phyloP scores from a whole-genome alignment of 2,797 vertebrate genomes.

The Sparus aurata region DNA sequence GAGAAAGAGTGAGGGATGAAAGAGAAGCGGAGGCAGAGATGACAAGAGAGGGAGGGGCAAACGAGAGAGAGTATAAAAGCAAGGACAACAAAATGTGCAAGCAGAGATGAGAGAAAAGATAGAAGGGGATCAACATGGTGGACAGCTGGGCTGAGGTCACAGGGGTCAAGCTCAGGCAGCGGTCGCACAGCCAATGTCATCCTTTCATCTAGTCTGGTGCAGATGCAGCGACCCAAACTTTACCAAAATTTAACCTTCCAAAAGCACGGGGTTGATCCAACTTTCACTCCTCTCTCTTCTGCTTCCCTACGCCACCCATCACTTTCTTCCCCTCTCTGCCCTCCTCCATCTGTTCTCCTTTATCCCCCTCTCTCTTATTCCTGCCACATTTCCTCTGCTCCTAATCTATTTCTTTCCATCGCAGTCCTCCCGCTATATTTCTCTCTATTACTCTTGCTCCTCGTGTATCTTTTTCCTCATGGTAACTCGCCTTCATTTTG shows the following conservation, averaged over 20 bases:
- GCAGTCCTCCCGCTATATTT: conserved; percentile 40
- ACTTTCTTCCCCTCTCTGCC: conserved; percentile 57
- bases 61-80: conserved; percentile 51
- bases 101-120: conserved; percentile 47
- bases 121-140: conserved; percentile 57
- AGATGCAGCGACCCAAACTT: conserved; percentile 68
- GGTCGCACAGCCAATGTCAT: conserved; percentile 70
- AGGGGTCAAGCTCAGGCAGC: conserved; percentile 72
- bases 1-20: conserved; percentile 49
- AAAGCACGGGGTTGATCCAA: conserved; percentile 62
- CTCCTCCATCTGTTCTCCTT: conserved; percentile 76
- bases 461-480: conserved; percentile 55
- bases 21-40: conserved; percentile 31
- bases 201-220: conserved; percentile 73
- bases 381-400: conserved; percentile 64
- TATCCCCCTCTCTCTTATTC: conserved; percentile 61
- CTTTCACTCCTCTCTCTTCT: conserved; percentile 58
- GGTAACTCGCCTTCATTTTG: conserved; percentile 57
- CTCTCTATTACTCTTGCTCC: conserved; percentile 56
- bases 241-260: conserved; percentile 73
- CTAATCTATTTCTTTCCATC: conserved; percentile 55
- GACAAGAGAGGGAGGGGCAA: conserved; percentile 34
- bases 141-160: conserved; percentile 77
- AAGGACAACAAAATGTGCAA: conserved; percentile 65
- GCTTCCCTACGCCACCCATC: conserved; percentile 43